Evolutionary conservation across 2,888 invertebrate species (phyloP).

Genomic region (Troides oblongomaculatus): DNA sequence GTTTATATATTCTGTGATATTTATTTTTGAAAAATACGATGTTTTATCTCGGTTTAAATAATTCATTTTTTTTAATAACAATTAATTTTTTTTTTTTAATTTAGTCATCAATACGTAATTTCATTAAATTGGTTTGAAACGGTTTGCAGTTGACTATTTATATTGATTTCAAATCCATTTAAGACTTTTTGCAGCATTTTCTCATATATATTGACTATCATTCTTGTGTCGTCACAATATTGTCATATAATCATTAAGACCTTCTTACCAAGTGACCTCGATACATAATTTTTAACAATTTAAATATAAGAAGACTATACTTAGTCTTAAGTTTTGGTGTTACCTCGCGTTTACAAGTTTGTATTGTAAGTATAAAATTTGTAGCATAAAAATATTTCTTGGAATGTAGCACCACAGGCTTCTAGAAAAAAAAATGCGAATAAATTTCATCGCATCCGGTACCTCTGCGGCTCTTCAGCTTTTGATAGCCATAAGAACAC

Average conservation of each 20-base stretch:
- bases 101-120: not conserved
- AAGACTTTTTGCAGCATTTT: not conserved
- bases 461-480: slow-evolving; percentile 71
- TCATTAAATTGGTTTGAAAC: not conserved
- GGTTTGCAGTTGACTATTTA: too few relatives aligned
- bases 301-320: not conserved
- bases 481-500: slow-evolving; percentile 75
- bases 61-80: not conserved
- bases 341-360: slow-evolving; percentile 27
- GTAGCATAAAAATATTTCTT: slow-evolving; percentile 48
- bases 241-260: too few relatives aligned
- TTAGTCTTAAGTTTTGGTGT: not conserved
- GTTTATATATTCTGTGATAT: slow-evolving; percentile 39
- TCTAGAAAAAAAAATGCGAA: slow-evolving; percentile 65
- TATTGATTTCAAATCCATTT: too few relatives aligned
- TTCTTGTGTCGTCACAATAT: not conserved
- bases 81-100: not conserved
- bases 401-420: slow-evolving; percentile 69
- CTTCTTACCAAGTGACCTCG: not conserved
- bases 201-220: not conserved
- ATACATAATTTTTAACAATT: not conserved
- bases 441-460: slow-evolving; percentile 78
- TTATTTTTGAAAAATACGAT: not conserved
- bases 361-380: slow-evolving; percentile 5
- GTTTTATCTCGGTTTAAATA: not conserved